phyloP scores from a whole-genome alignment of 2,888 invertebrate genomes.

The Malthinus flaveolus region DNA sequence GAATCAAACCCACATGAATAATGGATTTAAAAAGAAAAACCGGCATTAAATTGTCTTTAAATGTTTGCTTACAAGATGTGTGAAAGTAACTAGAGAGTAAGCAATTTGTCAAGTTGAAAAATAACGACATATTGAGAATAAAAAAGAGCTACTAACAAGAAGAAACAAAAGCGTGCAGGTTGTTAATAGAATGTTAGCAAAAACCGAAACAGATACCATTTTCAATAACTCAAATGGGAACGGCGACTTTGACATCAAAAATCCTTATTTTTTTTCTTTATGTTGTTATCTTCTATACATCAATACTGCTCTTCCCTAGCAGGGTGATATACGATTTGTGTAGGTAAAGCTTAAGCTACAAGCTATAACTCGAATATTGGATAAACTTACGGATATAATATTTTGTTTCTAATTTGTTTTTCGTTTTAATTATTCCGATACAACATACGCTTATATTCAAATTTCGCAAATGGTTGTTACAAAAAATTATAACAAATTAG shows the following conservation, averaged over 20 bases:
- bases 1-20: conserved; percentile 15
- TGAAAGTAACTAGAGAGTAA: conserved; percentile 15
- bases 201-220: conserved; percentile 23
- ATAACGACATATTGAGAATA: conserved; percentile 13
- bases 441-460: too few species aligned
- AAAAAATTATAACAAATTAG: too few species aligned
- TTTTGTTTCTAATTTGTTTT: too few species aligned
- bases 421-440: too few species aligned
- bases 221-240: conserved; percentile 21
- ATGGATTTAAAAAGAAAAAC: conserved; percentile 18
- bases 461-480: too few species aligned
- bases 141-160: conserved; percentile 6
- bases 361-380: conserved; percentile 23
- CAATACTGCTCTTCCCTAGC: conserved; percentile 18
- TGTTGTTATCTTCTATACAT: conserved; percentile 9
- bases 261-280: conserved; percentile 13
- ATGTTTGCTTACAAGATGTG: conserved; percentile 24
- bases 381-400: conserved; percentile 22
- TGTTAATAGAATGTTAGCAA: conserved; percentile 25
- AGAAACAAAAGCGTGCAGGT: conserved; percentile 14
- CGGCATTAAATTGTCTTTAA: conserved; percentile 15
- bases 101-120: conserved; percentile 20
- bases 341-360: conserved; percentile 17
- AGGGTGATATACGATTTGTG: conserved; percentile 18
- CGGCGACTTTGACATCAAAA: conserved; percentile 22